Evolutionary conservation across 37 sponge, comb jelly and placozoan genomes (phyloP), one percentile per base, ranked within the genome.

Genomic region (Bolinopsis microptera): DNA sequence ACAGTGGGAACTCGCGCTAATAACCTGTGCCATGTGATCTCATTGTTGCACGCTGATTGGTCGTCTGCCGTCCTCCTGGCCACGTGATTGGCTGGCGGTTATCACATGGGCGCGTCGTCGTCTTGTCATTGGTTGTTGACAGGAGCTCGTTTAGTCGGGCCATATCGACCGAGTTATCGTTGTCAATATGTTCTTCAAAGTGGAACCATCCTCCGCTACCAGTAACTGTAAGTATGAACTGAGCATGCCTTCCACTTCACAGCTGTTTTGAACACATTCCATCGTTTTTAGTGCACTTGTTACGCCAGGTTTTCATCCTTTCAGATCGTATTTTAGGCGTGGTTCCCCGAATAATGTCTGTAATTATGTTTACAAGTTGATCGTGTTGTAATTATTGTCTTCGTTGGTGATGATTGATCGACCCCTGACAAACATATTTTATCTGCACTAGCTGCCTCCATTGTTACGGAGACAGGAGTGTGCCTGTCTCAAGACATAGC

Each of bases 151-250:
- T 70, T 70, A 70, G 74, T 26, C 3, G 28, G 74, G 25, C 74
- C 74, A 28, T n/a, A n/a, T 22, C 74, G 74, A 22, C 74, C 74
- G 28, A 3, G 74, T 70, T 70, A 70, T 28, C 74, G 30, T 70
- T 70, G 74, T 70, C 74, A 26, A 70, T 70, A 70, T 70, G 74
- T 70, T 70, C 74, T 70, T 22, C 30, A 70, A 70, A 70, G 74
- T 70, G 74, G 74, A 70, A 70, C 74, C 74, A 70, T 28, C 74
- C 2, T 28, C 74, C 74, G 3, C 26, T n/a, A 3, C 74, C 30
- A 28, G 30, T 26, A 70, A 70, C 74, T 70, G 74, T 70, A 26
- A 70, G 74, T 70, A 26, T 48, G 61, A 48, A 48, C 5, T 13
- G 61, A 48, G 61, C 61, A 48, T 70, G 25, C 18, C 68, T 61